Percentiles rank a stretch among this genome's conserved stretches.
These are phyloP conservation scores for Pachycephus smyrnensis DNA, from an alignment of 2,888 invertebrate species.

Conservation along the genomic window DNA sequence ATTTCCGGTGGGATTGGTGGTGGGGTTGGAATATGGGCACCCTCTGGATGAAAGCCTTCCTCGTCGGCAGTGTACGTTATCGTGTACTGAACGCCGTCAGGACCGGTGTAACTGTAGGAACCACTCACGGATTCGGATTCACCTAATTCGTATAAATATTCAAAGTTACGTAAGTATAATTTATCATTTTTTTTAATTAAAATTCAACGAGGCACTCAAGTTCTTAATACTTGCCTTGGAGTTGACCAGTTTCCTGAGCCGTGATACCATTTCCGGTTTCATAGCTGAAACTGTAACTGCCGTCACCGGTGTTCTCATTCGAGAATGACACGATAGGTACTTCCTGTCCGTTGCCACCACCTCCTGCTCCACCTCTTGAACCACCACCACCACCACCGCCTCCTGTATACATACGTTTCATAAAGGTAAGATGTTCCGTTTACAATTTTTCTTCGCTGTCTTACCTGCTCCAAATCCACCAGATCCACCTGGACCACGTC, in stretches of 20 bases:
- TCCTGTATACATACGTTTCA: slow-evolving; percentile 1
- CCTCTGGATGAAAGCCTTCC: slow-evolving; percentile 55
- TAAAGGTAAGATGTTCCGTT: slow-evolving; percentile 1
- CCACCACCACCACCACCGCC: slow-evolving; percentile 25
- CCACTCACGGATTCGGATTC: slow-evolving; percentile 56
- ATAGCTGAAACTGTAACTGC: slow-evolving; percentile 58
- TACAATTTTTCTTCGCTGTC: not conserved
- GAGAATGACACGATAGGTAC: slow-evolving; percentile 54
- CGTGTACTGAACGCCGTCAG: slow-evolving; percentile 55
- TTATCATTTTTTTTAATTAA: no score
- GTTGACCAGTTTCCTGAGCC: slow-evolving; percentile 56
- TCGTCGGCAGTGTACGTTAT: slow-evolving; percentile 59
- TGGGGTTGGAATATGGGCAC: slow-evolving; percentile 58
- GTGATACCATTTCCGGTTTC: slow-evolving; percentile 60
- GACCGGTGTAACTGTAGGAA: slow-evolving; percentile 58
- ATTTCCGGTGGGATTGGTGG: slow-evolving; percentile 62
- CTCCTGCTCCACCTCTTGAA: slow-evolving; percentile 30
- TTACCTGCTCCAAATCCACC: slow-evolving; percentile 35
- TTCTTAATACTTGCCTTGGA: slow-evolving; percentile 43
- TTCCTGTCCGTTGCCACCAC: slow-evolving; percentile 42
- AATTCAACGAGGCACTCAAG: no score
- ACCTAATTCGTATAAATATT: slow-evolving; percentile 32
- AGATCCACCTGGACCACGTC: slow-evolving; percentile 30
- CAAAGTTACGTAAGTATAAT: no score
- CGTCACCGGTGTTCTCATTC: slow-evolving; percentile 56